Conservation (phyloP, 2,888 invertebrate genomes). For the Odontocerum albicorne region DNA sequence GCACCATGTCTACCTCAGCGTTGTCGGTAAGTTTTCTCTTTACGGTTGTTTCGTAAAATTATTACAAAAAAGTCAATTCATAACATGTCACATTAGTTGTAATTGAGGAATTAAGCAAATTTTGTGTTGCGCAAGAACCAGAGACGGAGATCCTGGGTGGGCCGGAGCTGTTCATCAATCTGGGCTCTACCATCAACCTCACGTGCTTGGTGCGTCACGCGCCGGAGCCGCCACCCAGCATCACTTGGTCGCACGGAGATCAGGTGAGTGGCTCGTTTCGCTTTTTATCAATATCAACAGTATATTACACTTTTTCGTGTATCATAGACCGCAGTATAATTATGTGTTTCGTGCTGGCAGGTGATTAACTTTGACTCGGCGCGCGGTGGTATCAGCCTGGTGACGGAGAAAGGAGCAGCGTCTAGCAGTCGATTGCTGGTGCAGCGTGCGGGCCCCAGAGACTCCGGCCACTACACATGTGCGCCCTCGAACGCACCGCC, state of each 20-base stretch:
- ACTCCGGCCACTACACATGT: constrained; percentile 83
- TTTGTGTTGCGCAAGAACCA: constrained; percentile 61
- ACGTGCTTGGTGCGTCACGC: constrained; percentile 83
- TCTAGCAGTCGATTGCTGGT: constrained; percentile 83
- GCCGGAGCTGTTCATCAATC: constrained; percentile 81
- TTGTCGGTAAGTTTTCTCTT: constrained; percentile 71
- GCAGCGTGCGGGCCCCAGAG: constrained; percentile 76
- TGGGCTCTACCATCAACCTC: constrained; percentile 85
- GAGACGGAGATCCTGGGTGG: constrained; percentile 81
- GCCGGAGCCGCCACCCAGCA: constrained; percentile 81
- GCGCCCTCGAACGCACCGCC: constrained; percentile 82
- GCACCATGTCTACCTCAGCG: constrained; percentile 77
- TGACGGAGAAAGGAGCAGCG: constrained; percentile 82
- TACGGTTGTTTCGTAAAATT: neutral
- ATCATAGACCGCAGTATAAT: neutral
- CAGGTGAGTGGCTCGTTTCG: constrained; percentile 53
- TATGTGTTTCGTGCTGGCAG: constrained; percentile 48
- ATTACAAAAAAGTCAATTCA: too few species aligned
- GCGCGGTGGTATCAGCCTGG: constrained; percentile 82
- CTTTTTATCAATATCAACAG: too few species aligned
- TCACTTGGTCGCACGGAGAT: constrained; percentile 82
- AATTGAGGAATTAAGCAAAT: neutral
- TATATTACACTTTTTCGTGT: too few species aligned
- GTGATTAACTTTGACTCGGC: constrained; percentile 90
- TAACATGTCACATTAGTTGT: too few species aligned